A percentile compares a stretch with the other conserved stretches of the same genome.
These are phyloP conservation scores for Drosophila paulistorum DNA, from an alignment of 1,140 invertebrate species.

Conservation along the genomic window DNA sequence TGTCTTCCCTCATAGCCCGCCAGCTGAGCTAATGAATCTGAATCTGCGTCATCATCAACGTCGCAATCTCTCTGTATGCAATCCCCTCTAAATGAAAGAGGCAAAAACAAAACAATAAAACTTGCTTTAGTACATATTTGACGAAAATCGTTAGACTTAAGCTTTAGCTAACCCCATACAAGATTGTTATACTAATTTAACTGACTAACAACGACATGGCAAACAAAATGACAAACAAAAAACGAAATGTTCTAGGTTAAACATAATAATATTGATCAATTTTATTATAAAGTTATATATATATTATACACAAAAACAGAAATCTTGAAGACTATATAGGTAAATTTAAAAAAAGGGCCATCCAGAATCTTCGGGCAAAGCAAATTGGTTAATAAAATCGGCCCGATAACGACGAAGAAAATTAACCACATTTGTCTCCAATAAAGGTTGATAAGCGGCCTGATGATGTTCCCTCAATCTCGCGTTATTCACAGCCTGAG, in stretches of 20 bases:
- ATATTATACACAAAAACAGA: not conserved
- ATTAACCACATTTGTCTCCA: slow-evolving; percentile 52
- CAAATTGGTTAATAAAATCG: slow-evolving; percentile 58
- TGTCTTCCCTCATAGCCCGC: slow-evolving; percentile 69
- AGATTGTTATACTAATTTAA: slow-evolving; percentile 39
- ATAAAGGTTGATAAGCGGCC: slow-evolving; percentile 12
- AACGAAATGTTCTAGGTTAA: slow-evolving; percentile 46
- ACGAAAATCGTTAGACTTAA: not conserved
- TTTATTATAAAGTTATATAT: slow-evolving; percentile 6
- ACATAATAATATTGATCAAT: slow-evolving; percentile 15
- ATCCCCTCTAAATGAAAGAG: slow-evolving; percentile 38
- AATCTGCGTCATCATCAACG: slow-evolving; percentile 34
- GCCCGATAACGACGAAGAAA: slow-evolving; percentile 53
- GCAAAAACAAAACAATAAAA: too few relatives aligned
- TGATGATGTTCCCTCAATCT: slow-evolving; percentile 7
- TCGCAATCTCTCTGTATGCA: slow-evolving; percentile 26
- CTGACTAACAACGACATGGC: slow-evolving; percentile 33
- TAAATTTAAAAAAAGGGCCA: slow-evolving; percentile 5
- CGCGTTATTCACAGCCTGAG: not conserved
- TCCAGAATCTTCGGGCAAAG: slow-evolving; percentile 54
- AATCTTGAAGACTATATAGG: not conserved
- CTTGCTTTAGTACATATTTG: slow-evolving; percentile 37
- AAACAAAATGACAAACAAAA: not conserved
- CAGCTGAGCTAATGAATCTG: slow-evolving; percentile 13
- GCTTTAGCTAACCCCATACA: slow-evolving; percentile 2